These are phyloP conservation scores for Toxotes chatareus DNA, from an alignment of 2,113 vertebrate species.

Conservation along the genomic window DNA sequence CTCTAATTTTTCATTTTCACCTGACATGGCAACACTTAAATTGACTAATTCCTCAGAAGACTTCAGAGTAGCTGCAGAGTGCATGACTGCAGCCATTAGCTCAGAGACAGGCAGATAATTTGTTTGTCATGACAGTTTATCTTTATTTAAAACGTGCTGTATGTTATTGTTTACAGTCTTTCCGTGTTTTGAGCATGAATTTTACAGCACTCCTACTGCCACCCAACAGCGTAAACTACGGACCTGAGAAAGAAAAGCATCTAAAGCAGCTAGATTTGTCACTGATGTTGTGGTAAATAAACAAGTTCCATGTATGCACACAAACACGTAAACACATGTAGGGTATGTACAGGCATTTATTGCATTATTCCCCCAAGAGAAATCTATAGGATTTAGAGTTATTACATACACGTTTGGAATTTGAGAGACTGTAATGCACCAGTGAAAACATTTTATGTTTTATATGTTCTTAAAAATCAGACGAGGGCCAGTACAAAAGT, in stretches of 20 bases:
- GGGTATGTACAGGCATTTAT: conserved; percentile 3
- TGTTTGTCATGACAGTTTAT: not conserved
- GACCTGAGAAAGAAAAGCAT: not conserved
- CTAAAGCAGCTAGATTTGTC: conserved; percentile 14
- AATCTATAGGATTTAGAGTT: conserved; percentile 23
- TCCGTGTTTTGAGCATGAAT: conserved; percentile 7
- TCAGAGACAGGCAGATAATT: conserved; percentile 10
- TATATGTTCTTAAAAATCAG: not conserved
- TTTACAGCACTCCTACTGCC: conserved; percentile 3
- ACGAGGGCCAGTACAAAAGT: not conserved
- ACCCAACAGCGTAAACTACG: not conserved
- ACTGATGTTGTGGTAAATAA: conserved; percentile 14
- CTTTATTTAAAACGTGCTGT: not conserved
- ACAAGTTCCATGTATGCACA: not conserved
- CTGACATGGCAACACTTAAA: not conserved
- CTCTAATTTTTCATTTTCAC: conserved; percentile 3
- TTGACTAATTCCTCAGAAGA: conserved; percentile 2
- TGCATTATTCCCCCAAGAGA: conserved; percentile 8
- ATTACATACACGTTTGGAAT: not conserved
- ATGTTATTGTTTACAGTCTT: not conserved
- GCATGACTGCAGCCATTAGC: not conserved
- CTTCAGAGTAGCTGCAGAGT: not conserved
- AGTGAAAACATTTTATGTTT: not conserved
- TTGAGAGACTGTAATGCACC: not conserved
- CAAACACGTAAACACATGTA: not conserved